These are phyloP conservation scores for Acanthosepion esculentum DNA, from an alignment of 2,888 invertebrate genomes.

Conservation along the genomic window DNA sequence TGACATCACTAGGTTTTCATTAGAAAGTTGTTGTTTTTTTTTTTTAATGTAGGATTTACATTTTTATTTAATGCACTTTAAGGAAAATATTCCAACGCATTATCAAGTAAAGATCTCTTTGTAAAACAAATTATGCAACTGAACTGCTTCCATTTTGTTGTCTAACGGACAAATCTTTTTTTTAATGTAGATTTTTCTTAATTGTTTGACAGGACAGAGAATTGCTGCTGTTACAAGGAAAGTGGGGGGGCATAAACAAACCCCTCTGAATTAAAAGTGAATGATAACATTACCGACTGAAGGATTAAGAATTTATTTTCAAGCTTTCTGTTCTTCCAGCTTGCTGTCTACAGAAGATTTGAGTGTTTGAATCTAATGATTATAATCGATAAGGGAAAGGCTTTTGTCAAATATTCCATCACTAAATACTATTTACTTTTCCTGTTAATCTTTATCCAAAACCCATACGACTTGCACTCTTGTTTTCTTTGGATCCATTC, in stretches of 20 bases:
- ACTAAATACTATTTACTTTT: background rate
- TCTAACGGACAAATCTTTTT: background rate
- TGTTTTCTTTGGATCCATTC: background rate
- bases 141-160: background rate
- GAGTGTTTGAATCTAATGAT: background rate
- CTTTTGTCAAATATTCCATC: background rate
- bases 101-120: background rate
- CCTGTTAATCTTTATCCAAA: background rate
- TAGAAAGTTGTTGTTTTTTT: background rate
- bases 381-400: background rate
- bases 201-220: background rate
- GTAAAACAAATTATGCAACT: background rate
- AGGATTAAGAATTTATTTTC: background rate
- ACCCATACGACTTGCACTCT: background rate
- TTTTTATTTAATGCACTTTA: background rate
- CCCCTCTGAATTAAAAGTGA: no score
- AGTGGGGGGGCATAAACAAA: no score
- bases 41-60: background rate
- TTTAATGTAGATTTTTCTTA: background rate
- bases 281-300: no score
- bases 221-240: background rate
- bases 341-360: background rate
- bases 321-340: background rate
- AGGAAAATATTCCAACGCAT: background rate
- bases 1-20: no score